Conservation (phyloP, 2,888 invertebrate species). For the Acleris sparsana region DNA sequence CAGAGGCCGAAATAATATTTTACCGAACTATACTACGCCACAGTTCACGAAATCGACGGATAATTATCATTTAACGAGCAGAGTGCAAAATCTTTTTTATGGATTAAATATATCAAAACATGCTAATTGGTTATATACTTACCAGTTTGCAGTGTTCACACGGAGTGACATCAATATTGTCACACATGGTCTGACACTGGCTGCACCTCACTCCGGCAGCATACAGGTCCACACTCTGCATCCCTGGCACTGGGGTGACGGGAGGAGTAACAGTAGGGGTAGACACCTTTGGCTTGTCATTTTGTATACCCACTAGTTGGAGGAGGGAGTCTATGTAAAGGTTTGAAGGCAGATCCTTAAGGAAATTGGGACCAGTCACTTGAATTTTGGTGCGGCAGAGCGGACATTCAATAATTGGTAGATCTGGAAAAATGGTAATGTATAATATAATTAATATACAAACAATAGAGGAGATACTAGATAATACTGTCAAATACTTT, state of each 20-base stretch:
- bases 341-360: conserved; percentile 86
- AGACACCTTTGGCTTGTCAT: conserved; percentile 38
- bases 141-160: conserved; percentile 86
- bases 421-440: conserved; percentile 54
- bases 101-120: too few species aligned
- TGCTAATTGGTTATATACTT: too few species aligned
- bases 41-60: too few species aligned
- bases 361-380: conserved; percentile 73
- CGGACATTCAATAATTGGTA: conserved; percentile 79
- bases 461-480: too few species aligned
- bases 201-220: conserved; percentile 63
- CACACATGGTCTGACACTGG: conserved; percentile 67
- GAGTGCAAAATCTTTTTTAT: too few species aligned
- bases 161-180: conserved; percentile 55
- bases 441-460: not conserved
- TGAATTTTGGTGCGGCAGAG: conserved; percentile 81
- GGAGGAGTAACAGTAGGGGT: conserved; percentile 49
- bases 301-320: conserved; percentile 67
- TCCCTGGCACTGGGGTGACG: conserved; percentile 42
- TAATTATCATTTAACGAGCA: too few species aligned
- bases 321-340: conserved; percentile 86
- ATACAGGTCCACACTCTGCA: conserved; percentile 64
- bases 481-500: too few species aligned
- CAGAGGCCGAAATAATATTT: too few species aligned
- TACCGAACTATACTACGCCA: too few species aligned